These are phyloP conservation scores for Hydractinia echinata DNA, from an alignment of 30 jellyfish, hydroid and myxozoan species.

Conservation along the genomic window DNA sequence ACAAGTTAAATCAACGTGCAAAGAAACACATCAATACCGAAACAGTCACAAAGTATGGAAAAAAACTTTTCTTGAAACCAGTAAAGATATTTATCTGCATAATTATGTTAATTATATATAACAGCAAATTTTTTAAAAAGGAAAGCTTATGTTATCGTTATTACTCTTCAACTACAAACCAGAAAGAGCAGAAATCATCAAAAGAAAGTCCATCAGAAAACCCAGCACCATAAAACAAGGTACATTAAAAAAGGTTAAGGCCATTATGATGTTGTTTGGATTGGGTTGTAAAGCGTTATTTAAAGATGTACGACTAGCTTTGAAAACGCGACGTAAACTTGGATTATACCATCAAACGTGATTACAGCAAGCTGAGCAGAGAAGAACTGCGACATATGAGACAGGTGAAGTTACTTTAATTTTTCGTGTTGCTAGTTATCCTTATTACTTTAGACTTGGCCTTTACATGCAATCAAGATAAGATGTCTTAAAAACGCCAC, in stretches of 20 bases:
- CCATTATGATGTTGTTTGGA: constrained; percentile 35
- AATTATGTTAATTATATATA: too few species aligned
- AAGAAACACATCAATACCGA: too few species aligned
- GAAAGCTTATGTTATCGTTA: too few species aligned
- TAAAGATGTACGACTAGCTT: constrained; percentile 76
- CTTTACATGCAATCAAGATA: neutral
- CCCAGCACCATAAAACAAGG: too few species aligned
- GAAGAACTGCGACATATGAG: constrained; percentile 76
- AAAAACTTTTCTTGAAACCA: too few species aligned
- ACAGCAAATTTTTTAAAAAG: too few species aligned
- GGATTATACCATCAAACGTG: constrained; percentile 50
- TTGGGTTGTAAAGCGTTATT: constrained; percentile 64
- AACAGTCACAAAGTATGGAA: too few species aligned
- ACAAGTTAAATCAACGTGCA: too few species aligned
- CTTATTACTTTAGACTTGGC: neutral
- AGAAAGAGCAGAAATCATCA: too few species aligned
- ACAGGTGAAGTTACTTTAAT: constrained; percentile 42
- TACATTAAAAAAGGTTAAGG: constrained; percentile 34
- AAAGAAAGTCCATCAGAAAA: too few species aligned
- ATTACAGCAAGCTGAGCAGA: constrained; percentile 46
- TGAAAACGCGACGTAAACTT: constrained; percentile 59
- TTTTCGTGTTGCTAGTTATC: neutral
- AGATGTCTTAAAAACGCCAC: neutral
- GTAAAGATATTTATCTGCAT: too few species aligned
- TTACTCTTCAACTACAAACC: too few species aligned